Evolutionary conservation across 2,888 invertebrate genomes (phyloP).

Genomic region (Clepsis dumicolana): DNA sequence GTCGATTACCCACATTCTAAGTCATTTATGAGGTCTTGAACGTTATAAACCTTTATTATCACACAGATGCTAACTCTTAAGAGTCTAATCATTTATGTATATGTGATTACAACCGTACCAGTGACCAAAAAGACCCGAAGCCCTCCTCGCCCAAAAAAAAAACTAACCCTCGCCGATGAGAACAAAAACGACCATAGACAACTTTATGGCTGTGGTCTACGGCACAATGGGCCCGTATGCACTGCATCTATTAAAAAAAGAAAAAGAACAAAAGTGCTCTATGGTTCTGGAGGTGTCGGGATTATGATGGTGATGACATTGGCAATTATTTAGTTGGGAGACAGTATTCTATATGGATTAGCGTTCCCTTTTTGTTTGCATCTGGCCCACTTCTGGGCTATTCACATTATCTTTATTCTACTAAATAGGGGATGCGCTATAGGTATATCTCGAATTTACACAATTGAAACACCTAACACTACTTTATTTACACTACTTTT

Average conservation of each 20-base stretch:
- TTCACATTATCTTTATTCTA: too few relatives aligned
- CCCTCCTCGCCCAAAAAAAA: background rate
- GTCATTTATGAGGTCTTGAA: too few relatives aligned
- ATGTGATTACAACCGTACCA: background rate
- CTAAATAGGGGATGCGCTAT: too few relatives aligned
- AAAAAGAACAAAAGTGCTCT: conserved; percentile 20
- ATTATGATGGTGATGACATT: background rate
- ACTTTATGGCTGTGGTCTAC: conserved; percentile 42
- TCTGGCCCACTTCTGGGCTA: too few relatives aligned
- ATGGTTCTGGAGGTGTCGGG: conserved; percentile 23
- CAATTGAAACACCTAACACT: too few relatives aligned
- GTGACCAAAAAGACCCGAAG: conserved; percentile 4
- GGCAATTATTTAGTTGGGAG: background rate
- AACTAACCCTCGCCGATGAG: conserved; percentile 23
- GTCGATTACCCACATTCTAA: too few relatives aligned
- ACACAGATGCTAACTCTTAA: too few relatives aligned
- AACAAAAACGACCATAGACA: conserved; percentile 36
- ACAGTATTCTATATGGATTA: background rate
- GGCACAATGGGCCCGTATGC: conserved; percentile 43
- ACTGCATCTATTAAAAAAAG: conserved; percentile 21
- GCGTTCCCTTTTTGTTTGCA: background rate
- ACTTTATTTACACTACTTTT: too few relatives aligned
- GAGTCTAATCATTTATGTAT: background rate
- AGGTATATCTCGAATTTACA: too few relatives aligned
- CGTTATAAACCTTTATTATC: too few relatives aligned